These are phyloP conservation scores for Ormyrus pomaceus DNA, from an alignment of 2,888 invertebrate genomes.

Conservation along the genomic window DNA sequence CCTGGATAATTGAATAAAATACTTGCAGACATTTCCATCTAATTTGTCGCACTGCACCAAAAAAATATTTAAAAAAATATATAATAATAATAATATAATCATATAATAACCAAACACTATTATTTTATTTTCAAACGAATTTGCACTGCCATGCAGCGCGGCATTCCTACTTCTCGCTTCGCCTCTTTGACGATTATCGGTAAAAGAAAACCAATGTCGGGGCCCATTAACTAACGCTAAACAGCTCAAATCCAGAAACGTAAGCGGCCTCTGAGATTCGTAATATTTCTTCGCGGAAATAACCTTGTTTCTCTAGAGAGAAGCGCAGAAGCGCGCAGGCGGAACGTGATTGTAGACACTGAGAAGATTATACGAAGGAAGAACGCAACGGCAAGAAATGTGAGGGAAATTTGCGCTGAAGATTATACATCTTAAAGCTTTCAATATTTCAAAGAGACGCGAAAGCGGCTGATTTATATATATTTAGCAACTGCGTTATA, in stretches of 20 bases:
- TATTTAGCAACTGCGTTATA: too few species aligned
- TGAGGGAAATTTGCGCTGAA: not conserved
- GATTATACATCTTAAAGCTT: slow-evolving; percentile 22
- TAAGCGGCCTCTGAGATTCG: slow-evolving; percentile 36
- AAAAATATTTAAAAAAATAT: too few species aligned
- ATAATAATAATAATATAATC: too few species aligned
- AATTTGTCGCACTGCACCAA: too few species aligned
- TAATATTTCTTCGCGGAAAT: slow-evolving; percentile 17
- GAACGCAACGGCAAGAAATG: not conserved
- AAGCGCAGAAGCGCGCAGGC: slow-evolving; percentile 24
- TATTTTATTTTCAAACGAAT: too few species aligned
- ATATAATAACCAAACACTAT: too few species aligned
- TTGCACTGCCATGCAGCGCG: not conserved
- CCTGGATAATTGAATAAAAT: too few species aligned
- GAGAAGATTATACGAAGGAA: slow-evolving; percentile 36
- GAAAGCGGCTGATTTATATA: not conserved
- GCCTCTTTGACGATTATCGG: not conserved
- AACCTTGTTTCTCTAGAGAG: slow-evolving; percentile 26
- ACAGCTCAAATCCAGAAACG: not conserved
- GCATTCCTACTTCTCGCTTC: not conserved
- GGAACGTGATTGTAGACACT: slow-evolving; percentile 42
- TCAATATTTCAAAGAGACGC: slow-evolving; percentile 7
- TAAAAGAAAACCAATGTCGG: not conserved
- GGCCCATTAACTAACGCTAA: not conserved
- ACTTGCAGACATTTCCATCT: too few species aligned